These are phyloP conservation scores for Eutolmus rufibarbis DNA, from an alignment of 2,888 invertebrate species.

Conservation along the genomic window DNA sequence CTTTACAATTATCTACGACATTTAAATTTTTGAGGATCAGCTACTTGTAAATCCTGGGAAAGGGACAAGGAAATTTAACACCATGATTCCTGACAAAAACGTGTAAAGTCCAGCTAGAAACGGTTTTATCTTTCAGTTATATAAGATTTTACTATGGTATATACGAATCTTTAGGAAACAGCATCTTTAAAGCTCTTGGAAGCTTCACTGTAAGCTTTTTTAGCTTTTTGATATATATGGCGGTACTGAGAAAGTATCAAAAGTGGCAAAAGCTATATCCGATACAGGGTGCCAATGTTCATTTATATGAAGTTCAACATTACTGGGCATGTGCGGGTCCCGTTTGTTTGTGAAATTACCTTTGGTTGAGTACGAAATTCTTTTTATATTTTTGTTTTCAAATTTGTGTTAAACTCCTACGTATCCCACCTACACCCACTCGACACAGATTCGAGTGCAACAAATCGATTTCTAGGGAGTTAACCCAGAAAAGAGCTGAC, in stretches of 20 bases:
- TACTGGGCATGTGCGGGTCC: not conserved
- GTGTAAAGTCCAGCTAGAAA: not conserved
- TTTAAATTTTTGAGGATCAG: not conserved
- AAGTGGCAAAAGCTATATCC: not conserved
- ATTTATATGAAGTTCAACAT: not conserved
- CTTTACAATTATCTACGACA: not conserved
- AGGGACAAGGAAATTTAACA: not conserved
- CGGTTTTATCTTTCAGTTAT: not conserved
- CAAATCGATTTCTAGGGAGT: constrained; percentile 33
- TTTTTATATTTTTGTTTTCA: not conserved
- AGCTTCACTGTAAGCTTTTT: not conserved
- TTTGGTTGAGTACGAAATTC: not conserved
- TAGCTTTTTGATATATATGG: not conserved
- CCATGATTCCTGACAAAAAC: not conserved
- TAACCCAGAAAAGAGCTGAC: constrained; percentile 29
- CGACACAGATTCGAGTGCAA: constrained; percentile 30
- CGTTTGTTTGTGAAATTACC: not conserved
- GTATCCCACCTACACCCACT: constrained; percentile 20
- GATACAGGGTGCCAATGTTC: not conserved
- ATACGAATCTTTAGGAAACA: not conserved
- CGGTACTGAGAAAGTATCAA: not conserved
- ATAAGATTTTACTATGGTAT: not conserved
- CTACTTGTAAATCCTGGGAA: not conserved
- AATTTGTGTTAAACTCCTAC: not conserved
- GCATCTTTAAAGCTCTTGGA: not conserved